phyloP scores from a whole-genome alignment of 2,888 invertebrate species.

The Limenitis camilla region DNA sequence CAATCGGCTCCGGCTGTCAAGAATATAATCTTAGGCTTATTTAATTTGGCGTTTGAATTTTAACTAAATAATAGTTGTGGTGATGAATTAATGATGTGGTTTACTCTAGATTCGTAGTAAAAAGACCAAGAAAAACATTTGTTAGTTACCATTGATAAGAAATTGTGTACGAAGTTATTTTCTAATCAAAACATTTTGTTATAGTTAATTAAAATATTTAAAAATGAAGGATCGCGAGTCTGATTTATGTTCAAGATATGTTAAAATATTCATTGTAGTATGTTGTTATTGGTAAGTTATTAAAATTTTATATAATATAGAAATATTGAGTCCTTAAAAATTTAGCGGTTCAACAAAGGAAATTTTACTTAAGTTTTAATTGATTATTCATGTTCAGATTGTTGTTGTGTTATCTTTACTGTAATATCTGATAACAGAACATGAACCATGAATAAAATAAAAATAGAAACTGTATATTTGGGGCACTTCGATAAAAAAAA shows the following conservation, averaged over 20 bases:
- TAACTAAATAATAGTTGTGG: too few relatives aligned
- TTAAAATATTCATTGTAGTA: constrained; percentile 84
- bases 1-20: too few relatives aligned
- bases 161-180: background rate
- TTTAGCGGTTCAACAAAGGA: background rate
- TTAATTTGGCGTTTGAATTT: too few relatives aligned
- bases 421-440: too few relatives aligned
- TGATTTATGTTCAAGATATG: constrained; percentile 75
- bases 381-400: background rate
- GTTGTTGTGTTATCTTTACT: background rate
- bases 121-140: too few relatives aligned
- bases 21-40: too few relatives aligned
- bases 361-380: background rate
- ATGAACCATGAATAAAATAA: too few relatives aligned
- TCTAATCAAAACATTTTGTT: background rate
- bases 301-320: constrained; percentile 9
- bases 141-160: too few relatives aligned
- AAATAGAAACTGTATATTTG: too few relatives aligned
- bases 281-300: constrained; percentile 82
- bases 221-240: constrained; percentile 50
- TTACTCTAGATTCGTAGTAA: too few relatives aligned
- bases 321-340: background rate
- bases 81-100: too few relatives aligned
- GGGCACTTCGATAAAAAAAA: too few relatives aligned
- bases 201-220: background rate